Conservation (phyloP, 2,797 vertebrate genomes). For the Pitangus sulphuratus region DNA sequence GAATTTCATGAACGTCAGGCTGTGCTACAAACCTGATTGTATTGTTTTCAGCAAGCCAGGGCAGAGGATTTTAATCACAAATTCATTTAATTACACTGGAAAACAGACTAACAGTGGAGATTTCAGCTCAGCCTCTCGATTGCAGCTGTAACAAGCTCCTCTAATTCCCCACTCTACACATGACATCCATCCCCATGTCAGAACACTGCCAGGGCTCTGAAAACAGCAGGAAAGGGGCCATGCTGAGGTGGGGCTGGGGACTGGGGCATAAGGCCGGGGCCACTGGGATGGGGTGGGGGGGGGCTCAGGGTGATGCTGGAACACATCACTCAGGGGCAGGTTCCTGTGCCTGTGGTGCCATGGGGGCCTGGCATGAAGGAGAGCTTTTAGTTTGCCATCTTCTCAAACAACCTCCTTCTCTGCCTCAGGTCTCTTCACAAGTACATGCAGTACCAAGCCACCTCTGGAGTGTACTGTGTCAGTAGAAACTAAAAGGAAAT, state of each 20-base stretch:
- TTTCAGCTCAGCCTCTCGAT: not conserved
- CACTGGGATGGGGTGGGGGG: accelerated
- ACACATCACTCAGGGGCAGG: accelerated
- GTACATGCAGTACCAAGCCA: accelerated
- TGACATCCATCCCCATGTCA: accelerated
- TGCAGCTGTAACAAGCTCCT: not conserved
- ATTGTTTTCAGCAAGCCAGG: not conserved
- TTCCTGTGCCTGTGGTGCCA: accelerated
- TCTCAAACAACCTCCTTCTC: not conserved
- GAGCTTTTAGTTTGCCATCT: not conserved
- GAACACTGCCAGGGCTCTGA: not conserved
- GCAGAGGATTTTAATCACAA: not conserved
- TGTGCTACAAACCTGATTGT: not conserved
- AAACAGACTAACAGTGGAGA: not conserved
- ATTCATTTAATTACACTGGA: not conserved
- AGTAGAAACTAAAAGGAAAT: not conserved
- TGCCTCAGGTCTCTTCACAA: not conserved
- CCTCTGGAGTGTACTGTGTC: not conserved
- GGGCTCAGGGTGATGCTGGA: not conserved
- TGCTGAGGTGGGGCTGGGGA: accelerated
- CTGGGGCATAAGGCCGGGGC: not conserved
- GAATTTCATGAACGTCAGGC: not conserved
- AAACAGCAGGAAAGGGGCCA: accelerated
- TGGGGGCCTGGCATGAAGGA: accelerated
- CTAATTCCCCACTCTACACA: not conserved